Conservation (phyloP, 2,888 invertebrate species). For the Sepiola atlantica region DNA sequence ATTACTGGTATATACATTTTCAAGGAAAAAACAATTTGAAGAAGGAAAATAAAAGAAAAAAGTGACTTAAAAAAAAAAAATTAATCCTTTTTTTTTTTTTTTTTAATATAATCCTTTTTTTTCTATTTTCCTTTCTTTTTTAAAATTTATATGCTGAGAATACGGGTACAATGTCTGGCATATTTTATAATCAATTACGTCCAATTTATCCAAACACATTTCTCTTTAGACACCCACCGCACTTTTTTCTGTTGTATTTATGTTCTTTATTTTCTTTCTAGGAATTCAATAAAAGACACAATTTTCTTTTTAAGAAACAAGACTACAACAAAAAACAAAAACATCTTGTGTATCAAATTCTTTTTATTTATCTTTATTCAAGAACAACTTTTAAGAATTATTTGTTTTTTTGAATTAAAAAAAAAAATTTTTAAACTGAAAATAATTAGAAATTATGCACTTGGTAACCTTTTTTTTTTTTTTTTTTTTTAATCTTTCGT, state of each 20-base stretch:
- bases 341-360: background rate
- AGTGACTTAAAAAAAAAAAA: background rate
- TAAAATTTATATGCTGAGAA: background rate
- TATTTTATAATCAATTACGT: constrained; percentile 32
- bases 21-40: background rate
- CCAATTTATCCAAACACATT: background rate
- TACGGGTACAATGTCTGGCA: constrained; percentile 32
- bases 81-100: too few relatives aligned
- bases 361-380: background rate
- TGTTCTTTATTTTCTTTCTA: background rate
- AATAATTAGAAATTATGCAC: background rate
- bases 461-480: background rate
- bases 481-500: background rate
- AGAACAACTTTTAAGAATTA: background rate
- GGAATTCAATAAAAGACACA: background rate
- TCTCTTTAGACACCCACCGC: constrained; percentile 21
- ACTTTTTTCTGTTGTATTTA: constrained; percentile 22
- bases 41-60: background rate
- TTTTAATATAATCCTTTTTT: background rate
- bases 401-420: background rate
- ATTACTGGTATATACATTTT: constrained; percentile 20
- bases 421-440: background rate
- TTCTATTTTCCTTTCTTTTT: background rate
- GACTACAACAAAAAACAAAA: background rate
- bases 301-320: background rate